These are phyloP conservation scores for Troglohyphantes excavatus DNA, from an alignment of 2,888 invertebrate species.

Conservation along the genomic window DNA sequence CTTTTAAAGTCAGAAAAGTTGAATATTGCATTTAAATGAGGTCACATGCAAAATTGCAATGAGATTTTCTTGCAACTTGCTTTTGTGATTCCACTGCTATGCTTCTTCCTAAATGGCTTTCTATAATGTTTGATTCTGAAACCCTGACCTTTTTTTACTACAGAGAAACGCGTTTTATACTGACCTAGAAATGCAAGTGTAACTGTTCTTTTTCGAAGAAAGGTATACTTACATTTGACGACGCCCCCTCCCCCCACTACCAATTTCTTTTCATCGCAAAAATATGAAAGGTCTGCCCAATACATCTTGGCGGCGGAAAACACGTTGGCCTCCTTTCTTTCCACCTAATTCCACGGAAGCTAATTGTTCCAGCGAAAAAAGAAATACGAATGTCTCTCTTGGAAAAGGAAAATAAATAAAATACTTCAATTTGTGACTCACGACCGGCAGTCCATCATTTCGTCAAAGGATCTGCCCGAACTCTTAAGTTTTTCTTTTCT, in stretches of 20 bases:
- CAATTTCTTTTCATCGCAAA: not conserved
- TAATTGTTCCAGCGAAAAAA: constrained; percentile 33
- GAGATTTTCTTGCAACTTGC: too few species aligned
- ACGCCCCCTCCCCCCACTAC: not conserved
- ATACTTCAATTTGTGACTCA: constrained; percentile 65
- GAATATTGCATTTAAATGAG: too few species aligned
- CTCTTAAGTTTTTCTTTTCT: not conserved
- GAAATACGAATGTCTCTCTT: constrained; percentile 2
- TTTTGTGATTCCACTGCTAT: too few species aligned
- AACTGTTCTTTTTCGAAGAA: constrained; percentile 11
- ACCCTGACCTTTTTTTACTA: constrained; percentile 1
- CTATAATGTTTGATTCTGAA: not conserved
- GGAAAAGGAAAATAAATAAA: constrained; percentile 13
- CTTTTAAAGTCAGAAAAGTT: too few species aligned
- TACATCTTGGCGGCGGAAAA: not conserved
- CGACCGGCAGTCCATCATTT: constrained; percentile 60
- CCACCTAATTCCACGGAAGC: constrained; percentile 15
- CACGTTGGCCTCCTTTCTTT: constrained; percentile 18
- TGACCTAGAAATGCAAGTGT: constrained; percentile 52
- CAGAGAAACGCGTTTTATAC: not conserved
- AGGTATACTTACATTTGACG: not conserved
- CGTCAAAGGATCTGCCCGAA: constrained; percentile 58
- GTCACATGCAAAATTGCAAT: too few species aligned
- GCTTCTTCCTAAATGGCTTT: not conserved
- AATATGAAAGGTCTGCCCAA: not conserved